Conservation (phyloP, 2,113 vertebrate genomes). For the Mesembrinibis cayennensis region DNA sequence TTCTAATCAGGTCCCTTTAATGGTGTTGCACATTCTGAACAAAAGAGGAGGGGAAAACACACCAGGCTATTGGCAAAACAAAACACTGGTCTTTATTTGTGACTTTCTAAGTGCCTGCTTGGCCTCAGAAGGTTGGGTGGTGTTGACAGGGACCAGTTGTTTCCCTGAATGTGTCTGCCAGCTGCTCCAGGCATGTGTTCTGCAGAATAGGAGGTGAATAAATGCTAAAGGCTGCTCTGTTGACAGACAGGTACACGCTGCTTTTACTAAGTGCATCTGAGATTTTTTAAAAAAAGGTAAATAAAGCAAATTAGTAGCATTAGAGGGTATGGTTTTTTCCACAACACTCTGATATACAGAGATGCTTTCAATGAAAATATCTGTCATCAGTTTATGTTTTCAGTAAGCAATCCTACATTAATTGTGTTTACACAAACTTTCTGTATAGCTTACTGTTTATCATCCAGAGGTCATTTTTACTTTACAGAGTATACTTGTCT, state of each 20-base stretch:
- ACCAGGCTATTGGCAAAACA: constrained; percentile 75
- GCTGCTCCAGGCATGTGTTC: constrained; percentile 82
- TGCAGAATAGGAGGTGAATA: constrained; percentile 75
- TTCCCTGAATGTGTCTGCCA: constrained; percentile 84
- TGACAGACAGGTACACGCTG: constrained; percentile 89
- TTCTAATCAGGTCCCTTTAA: constrained; percentile 74
- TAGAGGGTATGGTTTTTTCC: constrained; percentile 5
- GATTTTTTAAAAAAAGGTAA: constrained; percentile 69
- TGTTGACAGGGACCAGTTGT: constrained; percentile 84
- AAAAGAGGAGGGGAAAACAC: constrained; percentile 65
- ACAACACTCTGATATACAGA: constrained; percentile 33
- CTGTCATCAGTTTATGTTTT: constrained; percentile 67
- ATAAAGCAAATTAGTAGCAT: constrained; percentile 77
- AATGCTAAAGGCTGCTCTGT: constrained; percentile 74
- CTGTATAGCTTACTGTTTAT: neutral
- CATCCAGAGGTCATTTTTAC: constrained; percentile 51
- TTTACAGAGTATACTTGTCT: constrained; percentile 10
- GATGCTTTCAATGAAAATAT: constrained; percentile 49
- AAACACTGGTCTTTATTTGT: constrained; percentile 74
- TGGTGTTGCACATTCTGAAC: constrained; percentile 46
- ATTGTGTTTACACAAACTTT: constrained; percentile 61
- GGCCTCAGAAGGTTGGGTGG: constrained; percentile 75
- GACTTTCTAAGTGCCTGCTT: constrained; percentile 75
- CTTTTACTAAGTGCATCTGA: constrained; percentile 76
- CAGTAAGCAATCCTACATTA: constrained; percentile 34